Percentiles rank a stretch among this genome's conserved stretches.
phyloP scores from a whole-genome alignment of 2,113 vertebrate genomes.

The Cephalopterus ornatus region DNA sequence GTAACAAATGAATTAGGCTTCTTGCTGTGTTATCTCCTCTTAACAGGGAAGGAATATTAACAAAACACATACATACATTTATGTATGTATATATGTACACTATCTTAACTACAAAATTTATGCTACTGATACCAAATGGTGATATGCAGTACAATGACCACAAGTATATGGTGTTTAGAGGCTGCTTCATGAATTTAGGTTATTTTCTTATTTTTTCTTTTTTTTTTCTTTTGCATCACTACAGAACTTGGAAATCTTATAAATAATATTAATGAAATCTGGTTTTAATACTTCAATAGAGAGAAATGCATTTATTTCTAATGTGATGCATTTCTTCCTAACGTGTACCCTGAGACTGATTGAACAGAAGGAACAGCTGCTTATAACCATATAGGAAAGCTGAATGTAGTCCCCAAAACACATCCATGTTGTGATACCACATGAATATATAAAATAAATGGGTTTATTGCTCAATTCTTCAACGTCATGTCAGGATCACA shows the following conservation, averaged over 20 bases:
- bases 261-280: background rate
- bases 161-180: background rate
- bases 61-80: background rate
- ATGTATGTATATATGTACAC: background rate
- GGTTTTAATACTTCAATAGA: background rate
- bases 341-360: background rate
- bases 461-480: slow-evolving; percentile 23
- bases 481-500: background rate
- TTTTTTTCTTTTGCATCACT: background rate
- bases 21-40: background rate
- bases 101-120: background rate
- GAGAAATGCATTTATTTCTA: background rate
- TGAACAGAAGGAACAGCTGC: background rate
- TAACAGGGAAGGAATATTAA: background rate
- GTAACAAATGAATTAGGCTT: background rate
- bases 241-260: background rate
- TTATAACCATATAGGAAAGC: background rate
- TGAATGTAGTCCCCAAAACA: slow-evolving; percentile 9
- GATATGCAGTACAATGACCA: background rate
- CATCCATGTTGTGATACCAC: background rate
- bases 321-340: background rate
- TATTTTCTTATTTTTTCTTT: background rate
- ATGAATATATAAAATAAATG: background rate
- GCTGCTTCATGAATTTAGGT: background rate
- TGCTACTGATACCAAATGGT: background rate